A percentile compares a stretch with the other conserved stretches of the same genome.
Evolutionary conservation across 64 coral and sea anemone genomes (phyloP).

Genomic region (Orbicella faveolata): DNA sequence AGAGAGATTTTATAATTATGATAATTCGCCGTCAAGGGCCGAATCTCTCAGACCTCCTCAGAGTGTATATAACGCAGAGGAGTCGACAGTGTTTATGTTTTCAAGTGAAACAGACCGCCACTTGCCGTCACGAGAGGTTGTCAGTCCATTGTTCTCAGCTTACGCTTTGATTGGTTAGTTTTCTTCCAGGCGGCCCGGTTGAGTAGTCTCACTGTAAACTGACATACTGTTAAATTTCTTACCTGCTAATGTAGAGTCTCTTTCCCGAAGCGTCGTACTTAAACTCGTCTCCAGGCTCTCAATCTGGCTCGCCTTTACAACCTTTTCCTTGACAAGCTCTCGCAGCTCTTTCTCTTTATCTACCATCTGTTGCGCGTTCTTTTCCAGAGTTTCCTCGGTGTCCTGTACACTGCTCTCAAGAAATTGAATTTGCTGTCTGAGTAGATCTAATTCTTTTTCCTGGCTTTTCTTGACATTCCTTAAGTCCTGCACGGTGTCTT

Average conservation of each 20-base stretch:
- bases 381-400: constrained; percentile 22
- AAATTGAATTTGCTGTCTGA: constrained; percentile 40
- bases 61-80: too few species aligned
- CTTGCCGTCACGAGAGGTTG: too few species aligned
- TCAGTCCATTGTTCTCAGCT: too few species aligned
- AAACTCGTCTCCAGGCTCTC: constrained; percentile 56
- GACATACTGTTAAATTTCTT: background rate
- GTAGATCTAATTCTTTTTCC: constrained; percentile 51
- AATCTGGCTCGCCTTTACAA: constrained; percentile 36
- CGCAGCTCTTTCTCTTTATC: constrained; percentile 63
- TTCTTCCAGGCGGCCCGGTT: too few species aligned
- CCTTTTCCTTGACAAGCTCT: constrained; percentile 48
- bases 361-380: constrained; percentile 30
- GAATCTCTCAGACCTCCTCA: too few species aligned
- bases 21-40: too few species aligned
- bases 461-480: constrained; percentile 32
- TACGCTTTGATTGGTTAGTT: too few species aligned
- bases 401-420: constrained; percentile 40
- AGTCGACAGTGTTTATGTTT: too few species aligned
- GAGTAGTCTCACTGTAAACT: too few species aligned
- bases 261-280: constrained; percentile 23
- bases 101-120: too few species aligned
- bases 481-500: constrained; percentile 30
- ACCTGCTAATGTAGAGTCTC: constrained; percentile 21
- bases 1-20: too few species aligned